Percentiles rank a stretch among this genome's conserved stretches.
These are phyloP conservation scores for Apus apus DNA, from an alignment of 2,113 vertebrate species.

Conservation along the genomic window DNA sequence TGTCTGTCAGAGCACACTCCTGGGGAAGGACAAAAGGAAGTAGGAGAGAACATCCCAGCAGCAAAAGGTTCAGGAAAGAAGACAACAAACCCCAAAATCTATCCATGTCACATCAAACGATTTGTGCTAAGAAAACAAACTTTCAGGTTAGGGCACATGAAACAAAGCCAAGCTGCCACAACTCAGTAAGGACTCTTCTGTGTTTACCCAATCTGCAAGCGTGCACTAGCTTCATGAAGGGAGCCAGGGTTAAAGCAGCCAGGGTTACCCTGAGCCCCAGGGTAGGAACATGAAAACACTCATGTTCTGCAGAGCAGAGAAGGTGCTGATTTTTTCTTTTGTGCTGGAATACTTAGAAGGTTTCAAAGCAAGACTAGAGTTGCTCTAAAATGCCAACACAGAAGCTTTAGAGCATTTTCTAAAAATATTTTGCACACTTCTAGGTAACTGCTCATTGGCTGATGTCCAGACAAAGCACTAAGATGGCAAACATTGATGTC, in stretches of 20 bases:
- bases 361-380: background rate
- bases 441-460: background rate
- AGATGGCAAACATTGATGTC: background rate
- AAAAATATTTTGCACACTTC: background rate
- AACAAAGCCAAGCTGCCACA: background rate
- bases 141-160: background rate
- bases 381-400: background rate
- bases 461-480: background rate
- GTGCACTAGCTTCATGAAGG: background rate
- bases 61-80: background rate
- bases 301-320: background rate
- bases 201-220: background rate
- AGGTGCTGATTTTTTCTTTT: background rate
- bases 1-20: background rate
- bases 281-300: background rate
- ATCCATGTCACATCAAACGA: background rate
- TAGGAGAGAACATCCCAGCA: background rate
- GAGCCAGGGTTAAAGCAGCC: background rate
- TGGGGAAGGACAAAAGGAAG: background rate
- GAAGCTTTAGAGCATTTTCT: background rate
- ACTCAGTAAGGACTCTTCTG: background rate
- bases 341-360: background rate
- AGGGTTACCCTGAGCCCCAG: background rate
- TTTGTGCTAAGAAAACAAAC: background rate
- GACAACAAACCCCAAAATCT: accelerated